Evolutionary conservation across 2,888 invertebrate species (phyloP).

Genomic region (Clusia tigrina): DNA sequence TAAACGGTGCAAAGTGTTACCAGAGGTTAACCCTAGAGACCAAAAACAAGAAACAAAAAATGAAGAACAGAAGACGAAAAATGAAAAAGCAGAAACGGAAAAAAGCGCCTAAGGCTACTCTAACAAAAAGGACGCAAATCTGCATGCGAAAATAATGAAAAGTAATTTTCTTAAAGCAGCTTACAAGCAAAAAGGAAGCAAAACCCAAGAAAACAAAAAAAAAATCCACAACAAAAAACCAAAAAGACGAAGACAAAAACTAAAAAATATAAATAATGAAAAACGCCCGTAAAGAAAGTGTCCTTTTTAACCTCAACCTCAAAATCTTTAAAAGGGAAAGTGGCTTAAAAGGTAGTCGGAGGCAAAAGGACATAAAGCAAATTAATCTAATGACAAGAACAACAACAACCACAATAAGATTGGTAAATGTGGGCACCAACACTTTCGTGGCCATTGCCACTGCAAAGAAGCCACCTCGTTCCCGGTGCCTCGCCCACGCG

Average conservation of each 20-base stretch:
- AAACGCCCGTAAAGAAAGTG: too few relatives aligned
- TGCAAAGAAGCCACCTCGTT: not conserved
- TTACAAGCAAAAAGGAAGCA: not conserved
- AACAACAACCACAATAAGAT: not conserved
- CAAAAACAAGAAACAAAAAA: not conserved
- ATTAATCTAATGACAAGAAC: slow-evolving; percentile 14
- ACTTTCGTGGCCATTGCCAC: too few relatives aligned
- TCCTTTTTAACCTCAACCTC: slow-evolving; percentile 34
- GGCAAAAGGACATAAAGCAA: slow-evolving; percentile 11
- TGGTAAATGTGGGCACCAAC: not conserved
- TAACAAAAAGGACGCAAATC: too few relatives aligned
- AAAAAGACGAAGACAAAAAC: too few relatives aligned
- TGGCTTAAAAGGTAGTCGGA: slow-evolving; percentile 42
- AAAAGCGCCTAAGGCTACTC: too few relatives aligned
- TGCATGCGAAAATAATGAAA: slow-evolving; percentile 11
- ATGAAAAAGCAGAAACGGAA: not conserved
- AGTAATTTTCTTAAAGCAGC: slow-evolving; percentile 4
- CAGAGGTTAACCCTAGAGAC: not conserved
- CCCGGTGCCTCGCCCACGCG: not conserved
- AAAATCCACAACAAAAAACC: too few relatives aligned
- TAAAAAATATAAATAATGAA: too few relatives aligned
- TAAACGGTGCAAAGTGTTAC: not conserved
- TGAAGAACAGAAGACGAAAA: not conserved
- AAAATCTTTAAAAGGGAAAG: slow-evolving; percentile 27
- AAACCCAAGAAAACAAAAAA: slow-evolving; percentile 12